phyloP scores from a whole-genome alignment of 2,888 invertebrate species.

The Conomelus anceps region DNA sequence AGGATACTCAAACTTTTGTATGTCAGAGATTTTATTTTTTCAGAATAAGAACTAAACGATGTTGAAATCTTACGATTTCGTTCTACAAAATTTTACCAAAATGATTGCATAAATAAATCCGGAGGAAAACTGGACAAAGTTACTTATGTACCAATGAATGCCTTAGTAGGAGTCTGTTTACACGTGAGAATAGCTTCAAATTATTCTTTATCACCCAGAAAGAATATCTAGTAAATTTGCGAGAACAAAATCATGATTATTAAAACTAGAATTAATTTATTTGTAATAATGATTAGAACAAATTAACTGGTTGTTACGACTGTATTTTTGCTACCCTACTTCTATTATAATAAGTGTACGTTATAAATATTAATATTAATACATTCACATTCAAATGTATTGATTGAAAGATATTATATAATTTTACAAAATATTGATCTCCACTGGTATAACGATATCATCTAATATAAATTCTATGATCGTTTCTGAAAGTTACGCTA shows the following conservation, averaged over 20 bases:
- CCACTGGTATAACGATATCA: not conserved
- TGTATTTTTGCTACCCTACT: not conserved
- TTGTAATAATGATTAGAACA: not conserved
- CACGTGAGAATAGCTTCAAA: not conserved
- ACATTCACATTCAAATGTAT: not conserved
- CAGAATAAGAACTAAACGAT: too few relatives aligned
- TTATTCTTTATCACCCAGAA: too few relatives aligned
- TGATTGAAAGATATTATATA: too few relatives aligned
- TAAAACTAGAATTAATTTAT: not conserved
- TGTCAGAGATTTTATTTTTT: too few relatives aligned
- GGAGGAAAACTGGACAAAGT: not conserved
- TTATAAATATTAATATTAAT: not conserved
- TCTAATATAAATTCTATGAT: not conserved
- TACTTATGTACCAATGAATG: not conserved
- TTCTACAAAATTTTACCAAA: not conserved
- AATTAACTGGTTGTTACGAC: not conserved
- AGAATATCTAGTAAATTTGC: not conserved
- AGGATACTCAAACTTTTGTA: too few relatives aligned
- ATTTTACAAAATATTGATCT: not conserved
- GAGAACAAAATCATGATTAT: not conserved
- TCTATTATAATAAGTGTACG: not conserved
- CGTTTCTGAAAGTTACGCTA: not conserved
- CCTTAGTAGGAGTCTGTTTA: not conserved
- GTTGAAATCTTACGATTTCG: not conserved
- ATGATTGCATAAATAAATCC: not conserved